Evolutionary conservation across 2,113 vertebrate species (phyloP).

Genomic region (Pangasianodon hypophthalmus): DNA sequence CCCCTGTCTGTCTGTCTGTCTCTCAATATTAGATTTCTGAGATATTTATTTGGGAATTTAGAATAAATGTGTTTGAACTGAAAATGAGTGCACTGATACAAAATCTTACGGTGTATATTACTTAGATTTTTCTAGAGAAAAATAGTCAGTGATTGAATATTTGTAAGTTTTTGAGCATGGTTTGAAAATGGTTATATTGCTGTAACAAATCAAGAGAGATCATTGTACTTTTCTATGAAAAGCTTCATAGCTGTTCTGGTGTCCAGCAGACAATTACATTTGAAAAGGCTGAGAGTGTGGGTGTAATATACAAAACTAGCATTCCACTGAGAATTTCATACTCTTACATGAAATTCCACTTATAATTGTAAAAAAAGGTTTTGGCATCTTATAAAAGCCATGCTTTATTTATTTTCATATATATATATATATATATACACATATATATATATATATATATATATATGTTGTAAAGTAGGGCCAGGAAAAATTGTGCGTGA

Average conservation of each 20-base stretch:
- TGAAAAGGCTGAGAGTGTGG: slow-evolving; percentile 8
- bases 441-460: not conserved
- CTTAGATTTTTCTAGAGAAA: slow-evolving; percentile 29
- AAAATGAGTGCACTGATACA: slow-evolving; percentile 21
- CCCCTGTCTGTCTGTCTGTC: not conserved
- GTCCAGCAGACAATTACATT: not conserved
- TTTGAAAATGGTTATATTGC: slow-evolving; percentile 31
- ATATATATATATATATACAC: slow-evolving; percentile 20
- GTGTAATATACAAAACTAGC: slow-evolving; percentile 41
- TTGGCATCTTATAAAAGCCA: slow-evolving; percentile 55
- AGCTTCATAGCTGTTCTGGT: slow-evolving; percentile 17
- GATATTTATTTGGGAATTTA: not conserved
- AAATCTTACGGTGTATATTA: slow-evolving; percentile 22
- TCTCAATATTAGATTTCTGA: slow-evolving; percentile 18
- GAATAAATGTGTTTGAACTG: not conserved
- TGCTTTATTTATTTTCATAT: slow-evolving; percentile 46
- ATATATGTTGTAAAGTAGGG: slow-evolving; percentile 40
- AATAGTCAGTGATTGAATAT: slow-evolving; percentile 25
- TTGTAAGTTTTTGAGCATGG: not conserved
- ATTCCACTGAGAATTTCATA: slow-evolving; percentile 8
- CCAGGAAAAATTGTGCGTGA: slow-evolving; percentile 26
- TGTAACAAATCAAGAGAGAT: slow-evolving; percentile 37
- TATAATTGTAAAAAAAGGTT: slow-evolving; percentile 42
- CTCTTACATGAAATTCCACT: slow-evolving; percentile 23
- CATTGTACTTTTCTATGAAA: slow-evolving; percentile 8